Base-by-base conservation (phyloP, 2,113 vertebrate species). In the Tretioscincus oriximinensis region DNA sequence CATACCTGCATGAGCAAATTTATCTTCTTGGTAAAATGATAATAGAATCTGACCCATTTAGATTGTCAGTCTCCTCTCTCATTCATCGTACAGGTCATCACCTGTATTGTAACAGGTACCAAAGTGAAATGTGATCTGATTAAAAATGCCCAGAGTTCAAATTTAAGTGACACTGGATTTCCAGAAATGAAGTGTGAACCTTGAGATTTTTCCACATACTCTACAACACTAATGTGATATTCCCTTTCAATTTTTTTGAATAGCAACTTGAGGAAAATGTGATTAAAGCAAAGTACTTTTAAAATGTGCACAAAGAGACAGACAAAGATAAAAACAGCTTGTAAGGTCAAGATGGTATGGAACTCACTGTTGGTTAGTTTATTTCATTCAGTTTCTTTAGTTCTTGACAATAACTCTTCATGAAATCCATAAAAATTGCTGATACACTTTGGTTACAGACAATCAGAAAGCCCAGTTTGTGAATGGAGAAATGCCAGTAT, bases 381-480 rank as follows among this genome's bases (percentile, higher is more conserved):
- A 68, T 51, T 78, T 73, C 83, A 84, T 86, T 82, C 47, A 90
- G 77, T 81, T 84, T 21, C 35, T 87, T 77, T 69, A 29, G 86
- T 86, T 74, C 88, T 87, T 86, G 76, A 75, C 67, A 92, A 82
- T 80, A 94, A 80, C 77, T 90, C 63, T 80, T 83, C 72, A 24
- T 73, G 71, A 67, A 75, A 75, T 26, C 45, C 9, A 49, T 61
- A 64, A 81, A 26, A 75, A 18, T 49, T 47, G 45, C 64, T 75
- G 74, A 45, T 61, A 7, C 10, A 71, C 29, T 41, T 28, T 45
- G 86, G 91, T 94, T 91, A 90, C 31, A 84, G 83, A 86, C 90
- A 91, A 93, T 86, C 89, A 86, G 86, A 85, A 78, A 87, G 81
- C 83, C 84, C 89, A 92, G 81, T 88, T 81, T 69, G 49, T 61